Percentiles rank a stretch among this genome's conserved stretches.
phyloP scores from a whole-genome alignment of 1,140 invertebrate species.

The Mesaphorura yosii region DNA sequence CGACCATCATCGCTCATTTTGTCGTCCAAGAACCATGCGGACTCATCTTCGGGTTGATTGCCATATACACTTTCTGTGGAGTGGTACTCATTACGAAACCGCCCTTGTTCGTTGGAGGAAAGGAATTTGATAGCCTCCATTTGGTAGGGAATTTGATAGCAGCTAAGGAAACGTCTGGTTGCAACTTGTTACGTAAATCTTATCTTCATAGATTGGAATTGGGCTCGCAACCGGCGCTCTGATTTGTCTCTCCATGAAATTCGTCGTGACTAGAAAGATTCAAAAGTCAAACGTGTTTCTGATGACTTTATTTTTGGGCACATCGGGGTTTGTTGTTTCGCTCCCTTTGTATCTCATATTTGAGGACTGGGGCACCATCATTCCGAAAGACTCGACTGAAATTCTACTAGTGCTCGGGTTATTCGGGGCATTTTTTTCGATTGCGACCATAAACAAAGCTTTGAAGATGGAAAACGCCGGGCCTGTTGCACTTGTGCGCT shows the following conservation, averaged over 20 bases:
- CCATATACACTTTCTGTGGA: conserved; percentile 10
- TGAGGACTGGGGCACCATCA: conserved; percentile 7
- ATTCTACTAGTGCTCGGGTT: conserved; percentile 4
- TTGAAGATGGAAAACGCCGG: conserved; percentile 21
- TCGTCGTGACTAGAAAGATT: conserved; percentile 16
- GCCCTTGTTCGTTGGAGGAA: conserved; percentile 13
- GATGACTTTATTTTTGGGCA: conserved; percentile 17
- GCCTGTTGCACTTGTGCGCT: conserved; percentile 8
- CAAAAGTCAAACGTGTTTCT: conserved; percentile 6
- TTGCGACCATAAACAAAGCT: neutral
- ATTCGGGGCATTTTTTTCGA: conserved; percentile 2
- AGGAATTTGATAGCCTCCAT: conserved; percentile 6
- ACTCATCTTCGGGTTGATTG: conserved; percentile 3
- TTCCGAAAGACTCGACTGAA: conserved; percentile 3
- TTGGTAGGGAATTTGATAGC: neutral
- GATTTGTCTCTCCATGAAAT: conserved; percentile 13
- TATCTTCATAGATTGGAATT: conserved; percentile 12
- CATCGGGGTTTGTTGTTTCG: conserved; percentile 6
- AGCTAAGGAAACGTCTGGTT: neutral
- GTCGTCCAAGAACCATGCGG: conserved; percentile 17
- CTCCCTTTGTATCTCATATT: conserved; percentile 9
- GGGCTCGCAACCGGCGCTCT: conserved; percentile 10
- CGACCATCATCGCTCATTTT: conserved; percentile 18
- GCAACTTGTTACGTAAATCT: neutral
- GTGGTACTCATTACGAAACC: conserved; percentile 17